A percentile compares a stretch with the other conserved stretches of the same genome.
These are phyloP conservation scores for Chelonus formosanus DNA, from an alignment of 2,888 invertebrate genomes.

Conservation along the genomic window DNA sequence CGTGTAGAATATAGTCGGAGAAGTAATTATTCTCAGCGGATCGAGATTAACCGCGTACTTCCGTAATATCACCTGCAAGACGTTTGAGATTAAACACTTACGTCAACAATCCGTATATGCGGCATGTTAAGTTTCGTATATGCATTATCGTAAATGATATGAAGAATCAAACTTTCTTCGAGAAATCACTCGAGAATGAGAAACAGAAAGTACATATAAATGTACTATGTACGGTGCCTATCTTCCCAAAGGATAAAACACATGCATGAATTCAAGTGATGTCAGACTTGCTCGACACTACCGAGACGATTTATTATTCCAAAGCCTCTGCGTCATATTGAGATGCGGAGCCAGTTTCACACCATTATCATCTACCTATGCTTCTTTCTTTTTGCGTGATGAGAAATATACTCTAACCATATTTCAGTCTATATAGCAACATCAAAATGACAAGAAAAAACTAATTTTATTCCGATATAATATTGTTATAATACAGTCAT, in stretches of 20 bases:
- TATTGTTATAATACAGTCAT: too few species aligned
- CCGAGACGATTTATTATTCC: conserved; percentile 1
- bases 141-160: conserved; percentile 1
- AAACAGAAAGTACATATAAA: too few species aligned
- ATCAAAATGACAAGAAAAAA: too few species aligned
- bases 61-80: conserved; percentile 30
- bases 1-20: conserved; percentile 6
- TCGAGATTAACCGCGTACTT: conserved; percentile 30
- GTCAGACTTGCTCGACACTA: conserved; percentile 6
- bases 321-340: not conserved
- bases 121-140: not conserved
- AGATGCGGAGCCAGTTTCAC: not conserved
- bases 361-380: conserved; percentile 3
- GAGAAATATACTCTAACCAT: too few species aligned
- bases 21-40: conserved; percentile 26
- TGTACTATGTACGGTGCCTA: not conserved
- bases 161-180: too few species aligned
- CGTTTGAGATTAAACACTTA: conserved; percentile 7
- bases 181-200: too few species aligned
- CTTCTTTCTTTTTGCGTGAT: not conserved
- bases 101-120: not conserved
- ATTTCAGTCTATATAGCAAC: too few species aligned
- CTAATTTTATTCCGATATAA: too few species aligned
- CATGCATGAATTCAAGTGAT: conserved; percentile 6
- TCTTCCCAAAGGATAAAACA: not conserved